Evolutionary conservation across 2,113 vertebrate genomes (phyloP).

Genomic region (Notarius lentiginosus): DNA sequence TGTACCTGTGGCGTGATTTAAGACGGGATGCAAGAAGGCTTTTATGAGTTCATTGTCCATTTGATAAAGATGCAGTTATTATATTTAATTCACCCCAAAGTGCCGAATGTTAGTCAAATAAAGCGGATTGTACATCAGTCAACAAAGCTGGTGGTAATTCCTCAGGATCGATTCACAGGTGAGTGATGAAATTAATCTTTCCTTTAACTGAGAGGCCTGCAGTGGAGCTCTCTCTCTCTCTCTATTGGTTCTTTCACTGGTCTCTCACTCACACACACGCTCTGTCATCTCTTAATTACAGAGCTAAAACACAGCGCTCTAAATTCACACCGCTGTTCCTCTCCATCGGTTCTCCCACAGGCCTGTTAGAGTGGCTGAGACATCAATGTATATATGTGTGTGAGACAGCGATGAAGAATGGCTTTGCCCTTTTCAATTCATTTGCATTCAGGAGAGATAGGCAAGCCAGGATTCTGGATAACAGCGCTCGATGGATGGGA

Average conservation of each 20-base stretch:
- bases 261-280: background rate
- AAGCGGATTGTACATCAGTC: background rate
- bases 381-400: background rate
- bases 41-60: background rate
- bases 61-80: background rate
- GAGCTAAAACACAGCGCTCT: conserved; percentile 3
- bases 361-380: conserved; percentile 4
- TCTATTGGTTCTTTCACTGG: background rate
- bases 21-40: background rate
- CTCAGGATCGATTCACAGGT: background rate
- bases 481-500: conserved; percentile 4
- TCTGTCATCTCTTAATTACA: conserved; percentile 13
- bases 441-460: conserved; percentile 27
- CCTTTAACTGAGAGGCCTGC: conserved; percentile 1
- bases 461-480: background rate
- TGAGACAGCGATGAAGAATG: conserved; percentile 13
- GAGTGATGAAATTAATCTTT: conserved; percentile 20
- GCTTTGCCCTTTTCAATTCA: conserved; percentile 28
- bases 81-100: background rate
- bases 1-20: too few relatives aligned
- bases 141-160: conserved; percentile 7
- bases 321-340: background rate
- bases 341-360: conserved; percentile 11
- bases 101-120: background rate
- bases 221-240: background rate